Evolutionary conservation across 2,797 vertebrate species (phyloP).

Genomic region (Masticophis lateralis): DNA sequence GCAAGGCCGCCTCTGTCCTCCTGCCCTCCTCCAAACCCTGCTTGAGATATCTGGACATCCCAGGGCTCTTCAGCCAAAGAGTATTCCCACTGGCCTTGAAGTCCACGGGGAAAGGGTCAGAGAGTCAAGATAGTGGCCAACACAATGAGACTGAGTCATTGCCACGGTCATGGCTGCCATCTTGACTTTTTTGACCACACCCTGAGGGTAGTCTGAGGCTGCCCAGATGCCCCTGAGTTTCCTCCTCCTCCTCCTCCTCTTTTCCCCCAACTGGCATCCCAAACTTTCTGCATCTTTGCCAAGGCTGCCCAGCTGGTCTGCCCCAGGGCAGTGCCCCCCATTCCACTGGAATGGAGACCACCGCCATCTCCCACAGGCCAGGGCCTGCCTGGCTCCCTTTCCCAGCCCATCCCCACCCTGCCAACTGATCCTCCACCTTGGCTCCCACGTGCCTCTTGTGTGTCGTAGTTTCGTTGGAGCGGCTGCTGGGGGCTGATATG

Average conservation of each 20-base stretch:
- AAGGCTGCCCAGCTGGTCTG: not conserved
- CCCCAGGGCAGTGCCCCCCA: not conserved
- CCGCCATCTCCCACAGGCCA: not conserved
- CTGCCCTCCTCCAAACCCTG: not conserved
- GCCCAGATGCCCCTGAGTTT: not conserved
- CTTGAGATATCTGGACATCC: not conserved
- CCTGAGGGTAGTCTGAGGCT: not conserved
- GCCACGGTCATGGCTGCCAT: not conserved
- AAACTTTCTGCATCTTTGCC: not conserved
- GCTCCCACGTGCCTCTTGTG: constrained; percentile 75
- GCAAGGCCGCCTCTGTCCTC: not conserved
- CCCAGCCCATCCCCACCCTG: constrained; percentile 38
- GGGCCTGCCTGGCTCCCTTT: not conserved
- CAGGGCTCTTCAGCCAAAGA: not conserved
- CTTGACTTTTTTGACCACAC: not conserved
- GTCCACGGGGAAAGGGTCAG: not conserved
- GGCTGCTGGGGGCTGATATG: constrained; percentile 86
- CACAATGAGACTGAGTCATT: not conserved
- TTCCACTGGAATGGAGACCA: not conserved
- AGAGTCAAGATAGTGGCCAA: not conserved
- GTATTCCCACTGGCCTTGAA: not conserved
- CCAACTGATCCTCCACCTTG: constrained; percentile 86
- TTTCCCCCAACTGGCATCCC: not conserved
- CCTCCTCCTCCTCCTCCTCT: not conserved
- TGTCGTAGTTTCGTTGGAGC: constrained; percentile 70